Percentiles rank a stretch among this genome's conserved stretches.
These are phyloP conservation scores for Cromileptes altivelis DNA, from an alignment of 2,113 vertebrate genomes.

Conservation along the genomic window DNA sequence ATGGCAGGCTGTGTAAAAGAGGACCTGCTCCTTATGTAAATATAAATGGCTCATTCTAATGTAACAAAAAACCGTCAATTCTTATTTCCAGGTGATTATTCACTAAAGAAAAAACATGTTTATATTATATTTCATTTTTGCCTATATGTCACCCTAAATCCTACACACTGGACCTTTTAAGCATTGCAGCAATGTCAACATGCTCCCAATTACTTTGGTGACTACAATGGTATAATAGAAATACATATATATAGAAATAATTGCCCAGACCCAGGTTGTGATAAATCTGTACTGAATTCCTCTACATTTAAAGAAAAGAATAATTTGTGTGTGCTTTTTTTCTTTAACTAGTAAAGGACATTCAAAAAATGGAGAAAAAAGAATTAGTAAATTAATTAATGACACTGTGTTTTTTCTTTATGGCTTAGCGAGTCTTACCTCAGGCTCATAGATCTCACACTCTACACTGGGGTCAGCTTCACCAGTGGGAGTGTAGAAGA, in stretches of 20 bases:
- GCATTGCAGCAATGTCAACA: no score
- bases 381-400: background rate
- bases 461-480: background rate
- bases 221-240: background rate
- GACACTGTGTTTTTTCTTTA: background rate
- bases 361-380: no score
- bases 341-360: background rate
- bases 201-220: background rate
- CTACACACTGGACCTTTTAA: no score
- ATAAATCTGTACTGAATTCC: background rate
- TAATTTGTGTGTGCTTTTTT: background rate
- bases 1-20: no score
- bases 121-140: no score
- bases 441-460: constrained; percentile 83
- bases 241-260: background rate
- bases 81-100: no score
- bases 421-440: constrained; percentile 68
- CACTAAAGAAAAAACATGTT: no score
- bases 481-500: rapidly evolving
- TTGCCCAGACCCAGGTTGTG: no score
- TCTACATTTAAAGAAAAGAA: background rate
- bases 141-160: no score
- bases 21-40: no score
- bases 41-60: no score
- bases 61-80: no score